Evolutionary conservation across 2,888 invertebrate species (phyloP).

Genomic region (Chironomus riparius): DNA sequence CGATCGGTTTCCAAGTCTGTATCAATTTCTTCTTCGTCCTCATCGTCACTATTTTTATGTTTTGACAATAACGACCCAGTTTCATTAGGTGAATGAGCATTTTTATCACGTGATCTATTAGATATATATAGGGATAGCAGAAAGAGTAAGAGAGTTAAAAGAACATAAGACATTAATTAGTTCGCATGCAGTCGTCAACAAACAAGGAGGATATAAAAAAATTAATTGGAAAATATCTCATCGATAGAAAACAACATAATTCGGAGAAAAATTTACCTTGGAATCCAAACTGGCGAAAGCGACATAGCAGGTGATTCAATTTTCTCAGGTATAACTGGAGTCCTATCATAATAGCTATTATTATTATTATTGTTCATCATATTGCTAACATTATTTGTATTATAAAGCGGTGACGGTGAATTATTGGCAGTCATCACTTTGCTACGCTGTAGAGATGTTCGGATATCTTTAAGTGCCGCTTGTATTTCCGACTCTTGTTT

Average conservation of each 20-base stretch:
- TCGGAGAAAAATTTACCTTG: slow-evolving; percentile 49
- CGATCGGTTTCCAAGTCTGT: slow-evolving; percentile 97
- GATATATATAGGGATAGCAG: neutral
- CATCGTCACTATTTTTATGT: slow-evolving; percentile 49
- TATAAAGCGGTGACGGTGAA: neutral
- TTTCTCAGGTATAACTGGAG: slow-evolving; percentile 36
- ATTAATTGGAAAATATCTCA: neutral
- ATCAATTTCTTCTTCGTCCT: slow-evolving; percentile 69
- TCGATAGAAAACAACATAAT: neutral
- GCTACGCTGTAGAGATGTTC: slow-evolving; percentile 66
- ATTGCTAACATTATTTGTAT: slow-evolving; percentile 34
- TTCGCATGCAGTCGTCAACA: slow-evolving; percentile 49
- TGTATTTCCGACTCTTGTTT: slow-evolving; percentile 36
- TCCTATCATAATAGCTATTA: slow-evolving; percentile 5
- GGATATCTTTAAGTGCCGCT: slow-evolving; percentile 74
- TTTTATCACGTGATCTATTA: slow-evolving; percentile 48
- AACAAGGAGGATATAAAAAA: no score
- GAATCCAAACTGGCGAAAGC: slow-evolving; percentile 61
- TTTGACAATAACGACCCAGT: slow-evolving; percentile 4
- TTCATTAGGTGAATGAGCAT: slow-evolving; percentile 13
- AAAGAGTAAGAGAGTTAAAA: neutral
- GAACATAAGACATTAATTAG: neutral
- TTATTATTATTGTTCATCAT: slow-evolving; percentile 29
- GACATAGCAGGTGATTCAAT: slow-evolving; percentile 45
- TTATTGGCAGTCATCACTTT: slow-evolving; percentile 37